These are phyloP conservation scores for Bombycilla garrulus DNA, from an alignment of 2,113 vertebrate species.

Conservation along the genomic window DNA sequence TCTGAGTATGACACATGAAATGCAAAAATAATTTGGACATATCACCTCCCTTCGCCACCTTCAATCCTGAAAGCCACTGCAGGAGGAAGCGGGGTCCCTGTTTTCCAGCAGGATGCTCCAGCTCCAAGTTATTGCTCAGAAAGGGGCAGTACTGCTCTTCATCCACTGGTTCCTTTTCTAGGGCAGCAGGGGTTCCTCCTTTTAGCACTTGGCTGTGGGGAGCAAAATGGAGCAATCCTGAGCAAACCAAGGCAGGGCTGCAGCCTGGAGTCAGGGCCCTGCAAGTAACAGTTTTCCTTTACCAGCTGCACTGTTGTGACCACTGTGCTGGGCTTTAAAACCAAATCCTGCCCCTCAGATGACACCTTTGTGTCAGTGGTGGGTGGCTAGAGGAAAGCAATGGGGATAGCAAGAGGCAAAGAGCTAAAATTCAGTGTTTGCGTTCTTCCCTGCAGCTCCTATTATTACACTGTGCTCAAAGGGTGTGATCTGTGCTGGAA, in stretches of 20 bases:
- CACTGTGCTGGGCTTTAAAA: rapidly evolving
- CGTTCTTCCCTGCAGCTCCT: neutral
- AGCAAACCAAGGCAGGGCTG: neutral
- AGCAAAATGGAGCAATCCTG: neutral
- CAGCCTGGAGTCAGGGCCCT: neutral
- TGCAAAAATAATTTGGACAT: neutral
- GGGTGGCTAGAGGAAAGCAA: neutral
- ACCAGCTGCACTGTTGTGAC: rapidly evolving
- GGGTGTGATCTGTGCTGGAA: neutral
- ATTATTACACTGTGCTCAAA: rapidly evolving
- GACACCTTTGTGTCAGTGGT: neutral
- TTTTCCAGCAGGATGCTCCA: neutral
- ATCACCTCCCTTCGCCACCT: neutral
- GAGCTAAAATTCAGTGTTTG: neutral
- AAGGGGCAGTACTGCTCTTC: neutral
- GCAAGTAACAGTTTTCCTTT: neutral
- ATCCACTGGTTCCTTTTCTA: neutral
- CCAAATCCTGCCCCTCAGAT: neutral
- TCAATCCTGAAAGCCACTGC: neutral
- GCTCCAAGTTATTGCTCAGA: neutral
- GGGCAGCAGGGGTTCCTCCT: neutral
- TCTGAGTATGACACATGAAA: neutral
- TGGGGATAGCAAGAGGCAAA: neutral
- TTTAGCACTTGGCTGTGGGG: neutral
- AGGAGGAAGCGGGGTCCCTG: neutral